Evolutionary conservation across 2,113 vertebrate species (phyloP), one percentile per base, ranked within the genome.

Genomic region (Ptilonorhynchus violaceus): DNA sequence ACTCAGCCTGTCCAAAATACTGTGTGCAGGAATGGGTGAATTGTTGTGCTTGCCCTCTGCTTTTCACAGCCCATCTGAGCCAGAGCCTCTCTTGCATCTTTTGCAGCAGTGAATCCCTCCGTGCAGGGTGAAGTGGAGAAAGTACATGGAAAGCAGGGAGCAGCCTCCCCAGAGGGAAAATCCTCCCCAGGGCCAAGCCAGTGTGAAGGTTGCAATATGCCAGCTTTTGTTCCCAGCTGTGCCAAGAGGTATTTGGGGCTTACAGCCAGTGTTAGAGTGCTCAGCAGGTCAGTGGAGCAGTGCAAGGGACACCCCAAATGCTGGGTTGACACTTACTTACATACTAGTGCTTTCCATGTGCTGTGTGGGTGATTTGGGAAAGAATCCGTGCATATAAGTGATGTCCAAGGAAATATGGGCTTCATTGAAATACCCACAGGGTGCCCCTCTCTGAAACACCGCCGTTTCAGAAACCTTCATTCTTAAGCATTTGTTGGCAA

Each of bases 1-100:
- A 16, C 73, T 52, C 17, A 59, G 6, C n/a, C 41, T 64, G 44
- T 46, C 33, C 46, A 53, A 79, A 81, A 35, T 20, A 20, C 6
- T 3, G 17, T 6, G 18, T 66, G 15, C 33, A 74, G 50, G 46
- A 74, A 47, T 10, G 28, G 15, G 14, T 28, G 14, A 82, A 68
- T 22, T 30, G 15, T 33, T 53, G 39, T 69, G 47, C 35, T 23
- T 30, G 27, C 8, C 22, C 46, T 33, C 15, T 4, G 2, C 37
- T 73, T 76, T 64, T 68, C 59, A 75, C 72, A 92, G 68, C 37
- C 50, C n/a, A 4, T 30, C 41, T 20, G 41, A 82, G 46, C 41
- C 0, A 0, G 27, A 44, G 72, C 0, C 1, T 24, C 25, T 67
- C n/a, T 37, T 63, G 35, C 35, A 76, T 52, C 25, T 68, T n/a